These are phyloP conservation scores for Creontiades dilutus DNA, from an alignment of 2,888 invertebrate species.

Conservation along the genomic window DNA sequence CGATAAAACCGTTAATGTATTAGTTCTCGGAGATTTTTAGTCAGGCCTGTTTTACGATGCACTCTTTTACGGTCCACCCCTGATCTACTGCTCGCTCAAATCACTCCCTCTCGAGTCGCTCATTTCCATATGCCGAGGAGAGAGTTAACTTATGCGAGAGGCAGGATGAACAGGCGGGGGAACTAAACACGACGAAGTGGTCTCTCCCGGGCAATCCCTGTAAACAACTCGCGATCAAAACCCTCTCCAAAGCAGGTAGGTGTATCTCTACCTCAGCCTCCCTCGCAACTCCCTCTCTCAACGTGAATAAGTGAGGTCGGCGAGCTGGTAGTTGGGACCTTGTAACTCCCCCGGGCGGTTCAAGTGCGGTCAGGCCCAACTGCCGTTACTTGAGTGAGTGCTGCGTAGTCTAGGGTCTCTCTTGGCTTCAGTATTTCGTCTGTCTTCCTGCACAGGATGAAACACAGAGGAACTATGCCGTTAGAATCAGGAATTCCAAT, in stretches of 20 bases:
- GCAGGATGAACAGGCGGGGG: neutral
- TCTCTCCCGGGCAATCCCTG: neutral
- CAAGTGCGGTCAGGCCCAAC: slow-evolving; percentile 34
- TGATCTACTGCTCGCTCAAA: neutral
- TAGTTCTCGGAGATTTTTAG: no score
- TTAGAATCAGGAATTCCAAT: no score
- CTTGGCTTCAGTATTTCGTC: no score
- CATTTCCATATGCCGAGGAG: neutral
- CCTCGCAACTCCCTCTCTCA: neutral
- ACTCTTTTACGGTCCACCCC: neutral
- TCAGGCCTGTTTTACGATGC: neutral
- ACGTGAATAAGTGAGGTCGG: slow-evolving; percentile 40
- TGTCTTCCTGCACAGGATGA: no score
- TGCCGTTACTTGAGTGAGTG: neutral
- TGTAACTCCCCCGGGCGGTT: neutral
- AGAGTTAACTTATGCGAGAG: slow-evolving; percentile 3
- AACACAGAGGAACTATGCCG: no score
- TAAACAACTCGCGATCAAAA: slow-evolving; percentile 33
- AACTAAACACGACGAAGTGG: neutral
- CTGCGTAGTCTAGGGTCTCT: neutral
- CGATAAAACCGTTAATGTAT: no score
- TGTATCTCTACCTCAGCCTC: neutral
- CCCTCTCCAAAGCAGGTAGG: neutral
- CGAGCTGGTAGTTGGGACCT: slow-evolving; percentile 21
- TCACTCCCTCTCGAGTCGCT: neutral